Conservation (phyloP, 2,797 vertebrate species). For the Hypotaenidia philippensis region DNA sequence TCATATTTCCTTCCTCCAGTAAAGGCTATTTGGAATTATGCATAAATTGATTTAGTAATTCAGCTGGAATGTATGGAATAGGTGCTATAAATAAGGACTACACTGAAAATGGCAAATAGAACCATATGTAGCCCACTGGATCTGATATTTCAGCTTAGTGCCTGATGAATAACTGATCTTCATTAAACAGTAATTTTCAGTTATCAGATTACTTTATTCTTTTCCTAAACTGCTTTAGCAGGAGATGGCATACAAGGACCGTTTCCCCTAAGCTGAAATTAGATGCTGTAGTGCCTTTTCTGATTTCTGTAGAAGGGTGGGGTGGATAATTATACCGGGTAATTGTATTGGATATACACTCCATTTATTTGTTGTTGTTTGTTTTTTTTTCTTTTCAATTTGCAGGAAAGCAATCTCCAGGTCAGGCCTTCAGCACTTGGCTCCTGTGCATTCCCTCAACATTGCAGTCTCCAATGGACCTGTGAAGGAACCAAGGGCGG, state of each 20-base stretch:
- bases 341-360: background rate
- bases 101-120: background rate
- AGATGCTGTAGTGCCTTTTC: background rate
- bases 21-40: background rate
- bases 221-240: conserved; percentile 24
- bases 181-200: conserved; percentile 44
- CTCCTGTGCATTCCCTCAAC: conserved; percentile 87
- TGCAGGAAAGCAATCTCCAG: conserved; percentile 97
- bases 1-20: background rate
- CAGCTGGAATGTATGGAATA: background rate
- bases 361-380: conserved; percentile 32
- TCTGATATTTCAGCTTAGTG: background rate
- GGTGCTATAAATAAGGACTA: background rate
- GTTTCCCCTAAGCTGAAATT: conserved; percentile 25
- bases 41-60: background rate
- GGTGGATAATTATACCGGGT: background rate
- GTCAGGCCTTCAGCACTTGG: conserved; percentile 95
- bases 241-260: conserved; percentile 8
- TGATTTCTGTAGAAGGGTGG: conserved; percentile 30
- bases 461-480: conserved; percentile 93
- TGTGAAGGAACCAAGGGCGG: conserved; percentile 90
- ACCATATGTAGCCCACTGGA: background rate
- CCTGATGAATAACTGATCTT: conserved; percentile 21
- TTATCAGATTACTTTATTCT: conserved; percentile 46
- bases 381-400: conserved; percentile 52